phyloP scores from a whole-genome alignment of 1,140 invertebrate species.

The Drosophila paulistorum region DNA sequence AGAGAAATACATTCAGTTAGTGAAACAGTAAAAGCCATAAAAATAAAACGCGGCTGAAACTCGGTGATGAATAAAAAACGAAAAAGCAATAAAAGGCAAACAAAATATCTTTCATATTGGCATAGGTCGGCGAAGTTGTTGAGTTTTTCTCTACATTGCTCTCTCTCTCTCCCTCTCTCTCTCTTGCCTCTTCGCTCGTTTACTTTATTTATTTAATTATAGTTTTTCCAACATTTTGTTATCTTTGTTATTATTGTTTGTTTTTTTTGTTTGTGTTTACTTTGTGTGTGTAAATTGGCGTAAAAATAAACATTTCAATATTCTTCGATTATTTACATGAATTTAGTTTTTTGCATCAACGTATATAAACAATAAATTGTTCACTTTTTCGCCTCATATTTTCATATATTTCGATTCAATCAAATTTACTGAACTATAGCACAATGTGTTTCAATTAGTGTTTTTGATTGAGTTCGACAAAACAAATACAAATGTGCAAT shows the following conservation, averaged over 20 bases:
- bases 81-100: constrained; percentile 3
- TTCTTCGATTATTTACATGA: constrained; percentile 40
- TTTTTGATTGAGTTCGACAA: constrained; percentile 8
- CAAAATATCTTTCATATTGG: constrained; percentile 41
- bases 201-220: constrained; percentile 58
- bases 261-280: constrained; percentile 31
- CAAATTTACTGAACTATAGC: constrained; percentile 3
- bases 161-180: not conserved
- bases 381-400: not conserved
- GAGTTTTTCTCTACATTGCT: constrained; percentile 33
- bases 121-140: constrained; percentile 41
- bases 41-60: constrained; percentile 33
- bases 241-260: constrained; percentile 31
- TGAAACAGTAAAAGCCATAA: constrained; percentile 57
- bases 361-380: constrained; percentile 3
- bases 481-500: not conserved
- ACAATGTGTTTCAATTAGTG: constrained; percentile 18
- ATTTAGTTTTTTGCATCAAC: constrained; percentile 24
- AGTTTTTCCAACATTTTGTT: constrained; percentile 52
- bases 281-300: constrained; percentile 52
- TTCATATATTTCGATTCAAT: not conserved
- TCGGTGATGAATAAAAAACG: not conserved
- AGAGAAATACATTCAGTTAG: constrained; percentile 48
- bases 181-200: constrained; percentile 11
- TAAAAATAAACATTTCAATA: constrained; percentile 60